These are phyloP conservation scores for Xanthorhoe spadicearia DNA, from an alignment of 2,888 invertebrate species.

Conservation along the genomic window DNA sequence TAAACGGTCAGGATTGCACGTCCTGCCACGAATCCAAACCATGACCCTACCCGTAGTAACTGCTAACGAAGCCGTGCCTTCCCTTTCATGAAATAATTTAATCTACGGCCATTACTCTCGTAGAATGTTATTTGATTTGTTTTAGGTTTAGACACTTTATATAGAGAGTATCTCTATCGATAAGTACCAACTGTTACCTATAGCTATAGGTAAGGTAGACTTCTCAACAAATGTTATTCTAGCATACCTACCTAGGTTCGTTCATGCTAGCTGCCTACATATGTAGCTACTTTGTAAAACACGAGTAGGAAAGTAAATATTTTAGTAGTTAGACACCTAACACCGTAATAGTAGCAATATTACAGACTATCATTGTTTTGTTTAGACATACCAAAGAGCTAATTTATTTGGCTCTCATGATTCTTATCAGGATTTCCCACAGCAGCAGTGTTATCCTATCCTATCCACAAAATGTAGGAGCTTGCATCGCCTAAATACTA, in stretches of 20 bases:
- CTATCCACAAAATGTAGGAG: constrained; percentile 4
- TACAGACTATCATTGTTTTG: constrained; percentile 7
- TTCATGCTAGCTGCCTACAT: no score
- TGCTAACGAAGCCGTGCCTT: constrained; percentile 42
- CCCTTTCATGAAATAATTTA: constrained; percentile 65
- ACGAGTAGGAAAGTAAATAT: not conserved
- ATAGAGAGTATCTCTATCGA: no score
- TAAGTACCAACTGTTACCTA: no score
- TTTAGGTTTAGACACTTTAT: not conserved
- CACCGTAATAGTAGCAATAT: not conserved
- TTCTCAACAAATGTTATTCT: no score
- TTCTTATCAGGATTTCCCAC: constrained; percentile 16
- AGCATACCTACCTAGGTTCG: no score
- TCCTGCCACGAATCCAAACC: constrained; percentile 58
- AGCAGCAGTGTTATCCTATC: not conserved
- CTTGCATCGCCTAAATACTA: constrained; percentile 28
- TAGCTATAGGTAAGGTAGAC: no score
- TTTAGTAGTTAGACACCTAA: not conserved
- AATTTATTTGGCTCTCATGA: constrained; percentile 14
- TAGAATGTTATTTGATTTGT: constrained; percentile 36
- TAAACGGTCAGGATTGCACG: constrained; percentile 58
- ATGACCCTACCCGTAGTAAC: constrained; percentile 55
- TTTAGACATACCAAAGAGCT: not conserved
- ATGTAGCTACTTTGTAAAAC: no score
- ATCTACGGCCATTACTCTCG: constrained; percentile 40